These are phyloP conservation scores for Nasua narica DNA, from an alignment of 2,797 vertebrate genomes.

Conservation along the genomic window DNA sequence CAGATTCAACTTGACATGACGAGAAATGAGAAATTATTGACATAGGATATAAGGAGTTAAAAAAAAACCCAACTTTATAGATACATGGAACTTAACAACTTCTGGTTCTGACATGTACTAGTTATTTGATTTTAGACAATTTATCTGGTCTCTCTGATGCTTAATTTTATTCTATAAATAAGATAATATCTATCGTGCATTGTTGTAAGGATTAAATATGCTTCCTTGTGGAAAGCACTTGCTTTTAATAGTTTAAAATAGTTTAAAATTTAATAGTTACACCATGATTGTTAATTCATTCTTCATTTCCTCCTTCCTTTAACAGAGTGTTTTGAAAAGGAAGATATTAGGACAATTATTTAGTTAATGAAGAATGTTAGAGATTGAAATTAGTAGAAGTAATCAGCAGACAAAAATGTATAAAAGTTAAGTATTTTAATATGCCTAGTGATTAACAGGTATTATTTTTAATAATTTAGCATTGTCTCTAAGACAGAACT, in stretches of 20 bases:
- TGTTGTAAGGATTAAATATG: not conserved
- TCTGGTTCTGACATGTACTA: not conserved
- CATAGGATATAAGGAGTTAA: not conserved
- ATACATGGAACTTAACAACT: not conserved
- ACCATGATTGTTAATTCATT: not conserved
- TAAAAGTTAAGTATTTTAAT: not conserved
- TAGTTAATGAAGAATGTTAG: not conserved
- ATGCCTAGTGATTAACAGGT: not conserved
- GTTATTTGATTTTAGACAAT: not conserved
- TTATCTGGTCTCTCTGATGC: not conserved
- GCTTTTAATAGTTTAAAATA: no score
- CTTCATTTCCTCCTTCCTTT: not conserved
- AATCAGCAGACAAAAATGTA: constrained; percentile 4
- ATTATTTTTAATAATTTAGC: constrained; percentile 34
- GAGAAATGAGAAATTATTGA: not conserved
- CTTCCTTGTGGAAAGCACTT: not conserved
- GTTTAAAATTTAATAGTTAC: not conserved
- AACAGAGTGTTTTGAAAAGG: not conserved
- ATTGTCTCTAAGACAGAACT: not conserved
- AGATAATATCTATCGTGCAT: not conserved
- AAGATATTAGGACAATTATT: not conserved
- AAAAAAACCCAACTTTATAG: not conserved
- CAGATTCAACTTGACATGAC: not conserved
- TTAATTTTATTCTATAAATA: not conserved
- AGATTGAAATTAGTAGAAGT: not conserved